Base-by-base conservation (phyloP, 2,888 invertebrate species). In the Lepidochitona cinerea region DNA sequence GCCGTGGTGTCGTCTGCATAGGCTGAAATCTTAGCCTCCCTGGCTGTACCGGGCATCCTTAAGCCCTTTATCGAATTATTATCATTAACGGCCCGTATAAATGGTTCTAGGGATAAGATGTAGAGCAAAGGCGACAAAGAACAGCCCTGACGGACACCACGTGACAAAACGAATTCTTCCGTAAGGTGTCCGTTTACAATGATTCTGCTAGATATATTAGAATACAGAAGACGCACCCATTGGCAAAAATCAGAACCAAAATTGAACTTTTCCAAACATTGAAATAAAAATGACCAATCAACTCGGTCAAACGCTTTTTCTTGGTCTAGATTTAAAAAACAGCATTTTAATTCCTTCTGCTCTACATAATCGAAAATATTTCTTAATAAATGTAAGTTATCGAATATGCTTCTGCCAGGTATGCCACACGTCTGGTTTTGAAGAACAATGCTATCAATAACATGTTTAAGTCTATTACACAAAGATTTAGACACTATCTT, bases 271-370 rank as follows among this genome's bases (percentile, higher is more conserved):
- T 70, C 7, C 33, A 83, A 65, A 14, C 71, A 67, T 66, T 79
- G 70, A 73, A 75, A 78, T 26, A 83, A 26, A 72, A 74, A 82
- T 12, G 70, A 64, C 68, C 78, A 75, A 29, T 74, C 73, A 18
- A 81, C 81, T 64, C 80, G 68, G 68, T 81, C 81, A 49, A 82
- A 82, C 1, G 81, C 81, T 64, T 82, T 83, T 66, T 78, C 79
- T 70, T 82, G 82, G 66, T 82, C 82, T 49, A 81, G 41, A 72
- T 52, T 64, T 36, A 80, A 75, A 66, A 81, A 79, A 49, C 70
- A 70, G 37, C 76, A 71, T 41, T 54, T 14, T 26, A 77, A 29
- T 14, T 81, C 37, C 66, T 80, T 76, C 59, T 75, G 75, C 18
- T 80, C 71, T n/a, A 72, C 66, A 81, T 77, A 80, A 69, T 79